These are phyloP conservation scores for Peromyscus californicus DNA, from an alignment of 2,113 vertebrate species.

Conservation along the genomic window DNA sequence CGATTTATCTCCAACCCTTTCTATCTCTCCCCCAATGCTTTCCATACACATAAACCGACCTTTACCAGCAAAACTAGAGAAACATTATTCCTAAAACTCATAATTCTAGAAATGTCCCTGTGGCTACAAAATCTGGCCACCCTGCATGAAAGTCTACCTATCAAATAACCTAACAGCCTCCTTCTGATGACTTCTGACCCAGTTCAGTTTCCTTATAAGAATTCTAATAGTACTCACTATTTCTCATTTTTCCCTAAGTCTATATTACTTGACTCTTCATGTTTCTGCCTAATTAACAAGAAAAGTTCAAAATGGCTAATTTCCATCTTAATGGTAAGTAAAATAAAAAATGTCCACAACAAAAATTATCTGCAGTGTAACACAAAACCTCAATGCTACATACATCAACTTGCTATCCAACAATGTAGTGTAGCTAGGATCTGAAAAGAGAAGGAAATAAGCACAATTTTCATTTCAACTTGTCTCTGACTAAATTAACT, in stretches of 20 bases:
- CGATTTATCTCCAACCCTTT: conserved; percentile 35
- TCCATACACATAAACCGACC: background rate
- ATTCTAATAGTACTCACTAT: background rate
- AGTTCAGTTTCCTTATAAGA: background rate
- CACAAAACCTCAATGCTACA: background rate
- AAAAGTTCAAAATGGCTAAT: conserved; percentile 50
- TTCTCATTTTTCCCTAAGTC: background rate
- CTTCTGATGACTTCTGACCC: background rate
- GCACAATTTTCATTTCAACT: background rate
- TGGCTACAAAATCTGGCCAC: background rate
- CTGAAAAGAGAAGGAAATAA: background rate
- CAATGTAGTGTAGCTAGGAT: conserved; percentile 41
- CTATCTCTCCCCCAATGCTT: background rate
- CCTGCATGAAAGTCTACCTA: background rate
- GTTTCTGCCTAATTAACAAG: conserved; percentile 25
- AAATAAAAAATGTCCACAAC: conserved; percentile 1
- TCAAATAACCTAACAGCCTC: background rate
- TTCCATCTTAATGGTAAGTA: background rate
- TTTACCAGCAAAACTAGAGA: background rate
- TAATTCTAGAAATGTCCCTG: conserved; percentile 26
- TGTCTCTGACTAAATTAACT: background rate
- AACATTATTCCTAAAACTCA: background rate
- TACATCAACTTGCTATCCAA: conserved; percentile 4
- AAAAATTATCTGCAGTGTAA: conserved; percentile 11
- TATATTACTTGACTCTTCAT: background rate